phyloP scores from a whole-genome alignment of 2,888 invertebrate species.

The Ennomos erosarius region DNA sequence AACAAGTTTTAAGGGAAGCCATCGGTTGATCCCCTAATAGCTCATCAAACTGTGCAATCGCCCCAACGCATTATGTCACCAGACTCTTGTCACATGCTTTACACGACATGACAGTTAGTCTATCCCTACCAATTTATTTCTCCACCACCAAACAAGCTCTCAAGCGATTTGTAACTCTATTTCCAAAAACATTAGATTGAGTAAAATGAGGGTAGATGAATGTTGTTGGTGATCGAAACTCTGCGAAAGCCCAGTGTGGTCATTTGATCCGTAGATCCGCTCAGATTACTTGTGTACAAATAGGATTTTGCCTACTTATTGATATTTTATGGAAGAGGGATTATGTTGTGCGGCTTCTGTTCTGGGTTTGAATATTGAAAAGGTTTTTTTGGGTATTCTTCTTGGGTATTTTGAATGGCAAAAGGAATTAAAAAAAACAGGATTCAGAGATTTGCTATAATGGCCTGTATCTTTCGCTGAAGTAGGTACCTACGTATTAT shows the following conservation, averaged over 20 bases:
- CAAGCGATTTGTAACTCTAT: conserved; percentile 17
- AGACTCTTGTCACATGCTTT: conserved; percentile 35
- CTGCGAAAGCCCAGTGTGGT: conserved; percentile 49
- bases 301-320: conserved; percentile 51
- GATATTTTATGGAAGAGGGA: conserved; percentile 36
- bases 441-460: too few relatives aligned
- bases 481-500: too few relatives aligned
- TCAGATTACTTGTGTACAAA: conserved; percentile 63
- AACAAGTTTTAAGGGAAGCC: conserved; percentile 3
- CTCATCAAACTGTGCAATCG: conserved; percentile 30
- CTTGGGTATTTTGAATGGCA: conserved; percentile 3
- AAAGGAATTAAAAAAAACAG: not conserved
- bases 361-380: conserved; percentile 2
- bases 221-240: conserved; percentile 19
- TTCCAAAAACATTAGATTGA: not conserved
- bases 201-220: not conserved
- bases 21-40: conserved; percentile 12
- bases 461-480: too few relatives aligned
- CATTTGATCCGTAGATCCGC: conserved; percentile 58
- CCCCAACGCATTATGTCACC: conserved; percentile 34
- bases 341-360: conserved; percentile 26
- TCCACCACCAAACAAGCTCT: not conserved
- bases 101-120: conserved; percentile 39
- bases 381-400: conserved; percentile 7
- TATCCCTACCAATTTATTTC: conserved; percentile 17